A percentile compares a stretch with the other conserved stretches of the same genome.
Evolutionary conservation across 2,113 vertebrate species (phyloP).

Genomic region (Anseranas semipalmata): DNA sequence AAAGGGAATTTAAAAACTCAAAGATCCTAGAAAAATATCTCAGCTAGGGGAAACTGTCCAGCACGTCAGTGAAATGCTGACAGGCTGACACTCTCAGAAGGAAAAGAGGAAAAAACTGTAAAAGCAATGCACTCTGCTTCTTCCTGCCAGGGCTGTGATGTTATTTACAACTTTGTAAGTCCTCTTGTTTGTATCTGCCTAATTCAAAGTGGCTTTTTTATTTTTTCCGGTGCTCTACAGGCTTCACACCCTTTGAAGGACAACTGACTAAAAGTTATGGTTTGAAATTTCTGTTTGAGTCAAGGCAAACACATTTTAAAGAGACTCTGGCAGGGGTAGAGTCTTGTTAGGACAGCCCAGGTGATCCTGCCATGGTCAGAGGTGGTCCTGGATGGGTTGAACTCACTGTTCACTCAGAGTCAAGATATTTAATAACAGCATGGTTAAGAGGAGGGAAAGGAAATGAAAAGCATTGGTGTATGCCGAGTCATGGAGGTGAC

Average conservation of each 20-base stretch:
- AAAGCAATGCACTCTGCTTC: conserved; percentile 51
- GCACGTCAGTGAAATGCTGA: conserved; percentile 32
- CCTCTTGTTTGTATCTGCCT: not conserved
- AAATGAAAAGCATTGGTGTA: not conserved
- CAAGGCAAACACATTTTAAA: not conserved
- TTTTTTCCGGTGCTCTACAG: conserved; percentile 49
- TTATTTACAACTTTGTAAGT: conserved; percentile 49
- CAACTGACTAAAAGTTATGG: not conserved
- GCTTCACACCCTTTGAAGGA: conserved; percentile 33
- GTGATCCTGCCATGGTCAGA: not conserved
- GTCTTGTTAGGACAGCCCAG: rapidly evolving
- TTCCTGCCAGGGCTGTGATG: conserved; percentile 51
- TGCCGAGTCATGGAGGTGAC: not conserved
- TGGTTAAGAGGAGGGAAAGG: not conserved
- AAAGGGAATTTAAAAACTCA: conserved; percentile 43
- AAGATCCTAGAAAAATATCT: conserved; percentile 49
- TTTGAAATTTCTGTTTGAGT: not conserved
- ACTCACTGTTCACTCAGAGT: not conserved
- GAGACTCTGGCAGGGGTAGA: not conserved
- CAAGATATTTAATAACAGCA: not conserved
- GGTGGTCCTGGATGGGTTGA: not conserved
- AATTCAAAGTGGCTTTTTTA: conserved; percentile 14
- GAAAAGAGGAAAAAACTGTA: conserved; percentile 63
- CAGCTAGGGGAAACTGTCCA: conserved; percentile 31
- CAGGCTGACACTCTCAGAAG: conserved; percentile 29